These are phyloP conservation scores for Chaetogeoica ovagalla DNA, from an alignment of 2,888 invertebrate genomes.

Conservation along the genomic window DNA sequence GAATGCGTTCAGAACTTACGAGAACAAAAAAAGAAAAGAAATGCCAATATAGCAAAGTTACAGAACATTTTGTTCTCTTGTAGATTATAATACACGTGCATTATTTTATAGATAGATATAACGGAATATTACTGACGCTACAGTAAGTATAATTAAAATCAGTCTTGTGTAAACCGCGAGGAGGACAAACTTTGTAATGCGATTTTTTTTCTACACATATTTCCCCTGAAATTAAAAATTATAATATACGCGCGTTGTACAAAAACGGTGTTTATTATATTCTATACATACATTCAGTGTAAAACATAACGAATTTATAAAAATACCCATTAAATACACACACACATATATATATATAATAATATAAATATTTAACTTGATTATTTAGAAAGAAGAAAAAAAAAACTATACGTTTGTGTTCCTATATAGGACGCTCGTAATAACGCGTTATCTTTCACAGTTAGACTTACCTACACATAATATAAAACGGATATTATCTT, in stretches of 20 bases:
- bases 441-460: constrained; percentile 18
- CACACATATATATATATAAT: too few species aligned
- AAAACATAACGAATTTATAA: constrained; percentile 1
- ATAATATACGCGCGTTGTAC: too few species aligned
- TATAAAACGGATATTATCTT: constrained; percentile 41
- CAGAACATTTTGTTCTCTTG: background rate
- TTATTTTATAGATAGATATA: background rate
- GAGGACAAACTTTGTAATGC: too few species aligned
- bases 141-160: background rate
- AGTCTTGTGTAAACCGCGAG: background rate
- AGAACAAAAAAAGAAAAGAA: background rate
- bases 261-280: too few species aligned
- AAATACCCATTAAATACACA: too few species aligned
- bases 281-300: background rate
- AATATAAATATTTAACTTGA: too few species aligned
- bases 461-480: background rate
- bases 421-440: background rate
- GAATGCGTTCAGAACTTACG: too few species aligned
- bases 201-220: too few species aligned
- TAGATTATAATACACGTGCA: background rate
- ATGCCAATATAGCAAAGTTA: background rate
- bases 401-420: background rate
- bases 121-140: too few species aligned
- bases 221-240: too few species aligned
- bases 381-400: too few species aligned